Evolutionary conservation across 2,888 invertebrate species (phyloP).

Genomic region (Luperina testacea): DNA sequence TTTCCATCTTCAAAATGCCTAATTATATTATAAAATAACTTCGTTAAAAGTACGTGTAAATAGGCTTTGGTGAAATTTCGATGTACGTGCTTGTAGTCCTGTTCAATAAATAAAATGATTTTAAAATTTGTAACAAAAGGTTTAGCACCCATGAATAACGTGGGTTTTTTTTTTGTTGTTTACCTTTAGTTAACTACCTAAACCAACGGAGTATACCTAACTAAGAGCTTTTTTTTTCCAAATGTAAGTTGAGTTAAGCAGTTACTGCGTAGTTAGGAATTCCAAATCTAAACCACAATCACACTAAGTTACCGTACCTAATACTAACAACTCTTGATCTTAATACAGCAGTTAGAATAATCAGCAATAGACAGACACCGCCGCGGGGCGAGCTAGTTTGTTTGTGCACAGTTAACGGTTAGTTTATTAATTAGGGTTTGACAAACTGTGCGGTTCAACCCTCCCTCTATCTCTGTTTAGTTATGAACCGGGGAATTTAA

Average conservation of each 20-base stretch:
- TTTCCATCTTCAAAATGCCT: too few species aligned
- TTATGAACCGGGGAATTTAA: conserved; percentile 54
- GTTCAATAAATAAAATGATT: too few species aligned
- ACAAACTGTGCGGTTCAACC: conserved; percentile 80
- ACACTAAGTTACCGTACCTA: neutral
- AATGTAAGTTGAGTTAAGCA: neutral
- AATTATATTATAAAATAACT: too few species aligned
- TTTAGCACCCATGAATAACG: too few species aligned
- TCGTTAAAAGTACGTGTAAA: too few species aligned
- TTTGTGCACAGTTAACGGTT: conserved; percentile 69
- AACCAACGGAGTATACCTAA: neutral
- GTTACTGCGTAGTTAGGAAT: neutral
- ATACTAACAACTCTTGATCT: conserved; percentile 26
- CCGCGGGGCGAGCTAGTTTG: conserved; percentile 67
- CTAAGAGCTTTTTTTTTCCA: neutral
- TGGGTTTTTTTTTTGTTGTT: too few species aligned
- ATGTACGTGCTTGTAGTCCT: too few species aligned
- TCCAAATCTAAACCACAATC: conserved; percentile 1
- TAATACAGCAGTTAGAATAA: conserved; percentile 42
- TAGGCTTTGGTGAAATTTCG: too few species aligned
- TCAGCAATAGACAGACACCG: conserved; percentile 64
- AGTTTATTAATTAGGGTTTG: conserved; percentile 83
- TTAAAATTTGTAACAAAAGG: too few species aligned
- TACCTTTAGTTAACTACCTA: too few species aligned
- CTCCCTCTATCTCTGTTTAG: conserved; percentile 61